Evolutionary conservation across 2,113 vertebrate genomes (phyloP).

Genomic region (Tragelaphus buxtoni): DNA sequence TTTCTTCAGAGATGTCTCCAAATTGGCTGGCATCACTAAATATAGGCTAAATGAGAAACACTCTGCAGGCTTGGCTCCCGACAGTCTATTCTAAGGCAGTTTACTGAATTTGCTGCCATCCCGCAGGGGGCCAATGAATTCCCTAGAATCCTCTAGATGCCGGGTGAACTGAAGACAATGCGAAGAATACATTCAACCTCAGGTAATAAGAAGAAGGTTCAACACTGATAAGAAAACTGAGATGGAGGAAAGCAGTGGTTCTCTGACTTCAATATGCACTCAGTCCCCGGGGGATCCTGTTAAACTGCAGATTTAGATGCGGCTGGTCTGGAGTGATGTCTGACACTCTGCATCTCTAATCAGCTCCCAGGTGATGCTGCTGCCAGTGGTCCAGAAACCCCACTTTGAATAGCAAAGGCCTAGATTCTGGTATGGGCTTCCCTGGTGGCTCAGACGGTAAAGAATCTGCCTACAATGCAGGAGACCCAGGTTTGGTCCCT

Average conservation of each 20-base stretch:
- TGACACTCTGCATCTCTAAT: not conserved
- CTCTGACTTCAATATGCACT: not conserved
- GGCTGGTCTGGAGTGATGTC: not conserved
- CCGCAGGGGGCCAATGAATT: not conserved
- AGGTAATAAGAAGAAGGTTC: not conserved
- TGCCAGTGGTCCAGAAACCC: not conserved
- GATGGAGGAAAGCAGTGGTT: not conserved
- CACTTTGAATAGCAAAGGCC: not conserved
- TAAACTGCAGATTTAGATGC: not conserved
- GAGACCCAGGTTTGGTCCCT: not conserved
- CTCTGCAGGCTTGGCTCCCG: not conserved
- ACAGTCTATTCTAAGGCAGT: not conserved
- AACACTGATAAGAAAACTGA: not conserved
- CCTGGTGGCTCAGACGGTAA: not conserved
- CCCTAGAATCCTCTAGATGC: not conserved
- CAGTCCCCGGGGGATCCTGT: not conserved
- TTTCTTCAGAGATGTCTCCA: slow-evolving; percentile 4
- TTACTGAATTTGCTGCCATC: not conserved
- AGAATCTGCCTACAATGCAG: not conserved
- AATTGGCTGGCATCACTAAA: slow-evolving; percentile 24
- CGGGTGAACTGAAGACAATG: not conserved
- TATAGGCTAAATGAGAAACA: slow-evolving; percentile 52
- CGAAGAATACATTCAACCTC: not conserved
- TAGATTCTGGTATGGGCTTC: not conserved
- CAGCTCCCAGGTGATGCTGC: not conserved